Evolutionary conservation across 2,888 invertebrate species (phyloP), one percentile per base, ranked within the genome.

Genomic region (Drymonia ruficornis): DNA sequence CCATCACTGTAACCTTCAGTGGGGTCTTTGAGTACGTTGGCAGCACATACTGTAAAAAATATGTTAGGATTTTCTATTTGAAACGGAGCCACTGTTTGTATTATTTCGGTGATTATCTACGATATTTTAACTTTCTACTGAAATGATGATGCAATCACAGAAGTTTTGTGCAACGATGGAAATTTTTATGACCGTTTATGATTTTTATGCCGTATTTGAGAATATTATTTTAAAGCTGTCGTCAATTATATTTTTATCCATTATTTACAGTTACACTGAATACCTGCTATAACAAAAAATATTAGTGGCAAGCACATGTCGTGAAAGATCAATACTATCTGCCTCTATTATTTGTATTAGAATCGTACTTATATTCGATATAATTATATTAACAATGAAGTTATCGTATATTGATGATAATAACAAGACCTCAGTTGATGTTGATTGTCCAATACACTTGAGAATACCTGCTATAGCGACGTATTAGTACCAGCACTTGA

Each of bases 281-380:
- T 62, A 81, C 81, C 83, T 83, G 81, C 77, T 76, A 82, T 75
- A 70, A 72, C 75, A 70, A 78, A 46, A 57, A 71, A 67, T 50
- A 81, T 63, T 52, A 80, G 61, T 56, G 80, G 53, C 55, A 77
- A 49, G 56, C 67, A 76, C 76, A 81, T 81, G 11, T 66, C n/a
- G 56, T 64, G 49, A 49, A 50, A 50, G 40, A 44, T 16, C 42
- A 51, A 40, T 52, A 36, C 16, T 44, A 55, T 45, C 56, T 52
- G 50, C 48, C 18, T 34, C 48, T 23, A 38, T 48, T n/a, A 15
- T 38, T 19, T 11, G 11, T 28, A 45, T 13, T 11, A 16, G 6
- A 42, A 38, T 28, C 34, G 4, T 38, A 38, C 11, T 38, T 38
- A 38, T 38, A 15, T 38, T 38, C 0, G 15, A 7, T 38, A 15